Evolutionary conservation across 2,888 invertebrate species (phyloP), one percentile per base, ranked within the genome.

Genomic region (Orchesella flavescens): DNA sequence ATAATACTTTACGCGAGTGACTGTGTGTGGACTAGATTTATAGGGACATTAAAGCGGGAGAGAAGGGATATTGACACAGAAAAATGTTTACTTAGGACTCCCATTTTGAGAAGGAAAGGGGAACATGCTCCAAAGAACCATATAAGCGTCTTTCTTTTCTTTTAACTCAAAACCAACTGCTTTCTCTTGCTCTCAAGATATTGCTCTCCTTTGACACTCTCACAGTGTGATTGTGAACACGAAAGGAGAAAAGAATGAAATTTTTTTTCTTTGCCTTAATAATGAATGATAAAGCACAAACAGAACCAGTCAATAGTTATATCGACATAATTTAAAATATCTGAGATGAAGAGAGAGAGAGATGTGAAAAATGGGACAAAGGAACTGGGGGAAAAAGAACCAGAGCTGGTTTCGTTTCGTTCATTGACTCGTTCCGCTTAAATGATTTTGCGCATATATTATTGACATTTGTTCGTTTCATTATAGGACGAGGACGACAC

Each of bases 41-140:
- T 34, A 34, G 2, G 34, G 2, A 34, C 34, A 34, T 34, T 34
- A 34, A 34, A 34, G n/a, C 34, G 34, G 12, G 65, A 24, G 55
- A n/a, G 57, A 23, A n/a, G 9, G 23, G 77, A 77, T 77, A 77
- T 43, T 77, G 59, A 44, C 68, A 77, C 66, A 66, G 68, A n/a
- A 72, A 43, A 15, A 44, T 69, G 69, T 77, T 77, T 77, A 68
- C 77, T 77, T 68, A 44, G 21, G 69, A 59, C 57, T 69, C 59
- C 24, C 12, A 13, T 24, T 63, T 63, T 5, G 13, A n/a, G 59
- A 17, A 12, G 59, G 5, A 59, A 59, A 57, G 57, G 13, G 53
- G 13, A 53, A n/a, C n/a, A n/a, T 13, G 53, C 53, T 19, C n/a
- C 5, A 10, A 19, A 5, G 4, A 57, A n/a, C 17, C 10, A 57